Evolutionary conservation across 2,888 invertebrate species (phyloP).

Genomic region (Rhingia rostrata): DNA sequence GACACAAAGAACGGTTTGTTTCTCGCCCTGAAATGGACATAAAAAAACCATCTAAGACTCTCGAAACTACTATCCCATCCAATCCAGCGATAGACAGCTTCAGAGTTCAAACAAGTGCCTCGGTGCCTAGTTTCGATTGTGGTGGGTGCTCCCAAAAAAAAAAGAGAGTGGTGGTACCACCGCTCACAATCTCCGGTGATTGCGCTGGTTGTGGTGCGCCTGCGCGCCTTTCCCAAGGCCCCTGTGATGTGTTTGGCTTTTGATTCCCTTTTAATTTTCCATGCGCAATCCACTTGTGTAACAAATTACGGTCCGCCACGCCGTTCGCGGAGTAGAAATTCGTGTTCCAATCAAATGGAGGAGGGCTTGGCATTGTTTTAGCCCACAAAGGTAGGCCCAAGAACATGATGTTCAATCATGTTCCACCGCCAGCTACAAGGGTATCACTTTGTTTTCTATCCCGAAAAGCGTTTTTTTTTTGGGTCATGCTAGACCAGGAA

Average conservation of each 20-base stretch:
- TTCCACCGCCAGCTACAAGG: slow-evolving; percentile 37
- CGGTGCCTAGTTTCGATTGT: slow-evolving; percentile 31
- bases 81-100: slow-evolving; percentile 13
- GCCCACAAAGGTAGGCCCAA: slow-evolving; percentile 50
- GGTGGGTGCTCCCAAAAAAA: slow-evolving; percentile 62
- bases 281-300: slow-evolving; percentile 64
- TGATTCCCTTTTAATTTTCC: slow-evolving; percentile 67
- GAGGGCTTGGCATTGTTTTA: slow-evolving; percentile 66
- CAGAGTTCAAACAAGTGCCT: slow-evolving; percentile 59
- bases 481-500: slow-evolving; percentile 35
- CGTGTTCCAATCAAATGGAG: slow-evolving; percentile 72
- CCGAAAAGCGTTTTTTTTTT: slow-evolving; percentile 29
- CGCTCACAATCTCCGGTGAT: slow-evolving; percentile 49
- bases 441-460: slow-evolving; percentile 30
- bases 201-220: neutral
- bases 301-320: slow-evolving; percentile 61
- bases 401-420: slow-evolving; percentile 66
- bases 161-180: slow-evolving; percentile 38
- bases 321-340: slow-evolving; percentile 62
- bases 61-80: slow-evolving; percentile 15
- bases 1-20: slow-evolving; percentile 17
- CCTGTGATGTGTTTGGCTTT: slow-evolving; percentile 42
- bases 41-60: slow-evolving; percentile 37
- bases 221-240: slow-evolving; percentile 32
- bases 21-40: slow-evolving; percentile 29